A percentile compares a stretch with the other conserved stretches of the same genome.
phyloP scores from a whole-genome alignment of 2,113 vertebrate genomes.

The Tragelaphus imberbis region DNA sequence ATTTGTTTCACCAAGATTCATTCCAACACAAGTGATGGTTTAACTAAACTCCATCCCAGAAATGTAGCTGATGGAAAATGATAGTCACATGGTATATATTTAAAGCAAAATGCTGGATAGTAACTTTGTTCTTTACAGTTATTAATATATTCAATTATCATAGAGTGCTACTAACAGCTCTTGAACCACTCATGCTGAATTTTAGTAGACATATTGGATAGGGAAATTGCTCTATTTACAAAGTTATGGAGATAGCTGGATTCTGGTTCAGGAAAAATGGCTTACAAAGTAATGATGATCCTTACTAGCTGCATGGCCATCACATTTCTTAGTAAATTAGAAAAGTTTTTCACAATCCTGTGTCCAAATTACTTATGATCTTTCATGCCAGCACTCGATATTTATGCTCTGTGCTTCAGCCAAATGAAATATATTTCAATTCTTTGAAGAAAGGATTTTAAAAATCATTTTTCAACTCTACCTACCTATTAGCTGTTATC shows the following conservation, averaged over 20 bases:
- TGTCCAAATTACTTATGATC: background rate
- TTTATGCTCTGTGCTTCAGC: background rate
- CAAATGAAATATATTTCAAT: background rate
- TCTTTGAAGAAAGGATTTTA: background rate
- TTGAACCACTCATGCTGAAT: background rate
- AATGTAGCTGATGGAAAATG: background rate
- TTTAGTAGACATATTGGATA: background rate
- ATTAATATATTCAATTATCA: conserved; percentile 25
- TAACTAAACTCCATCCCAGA: background rate
- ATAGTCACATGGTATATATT: background rate
- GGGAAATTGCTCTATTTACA: background rate
- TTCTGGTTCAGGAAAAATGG: background rate
- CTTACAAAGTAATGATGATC: background rate
- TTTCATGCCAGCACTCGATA: background rate
- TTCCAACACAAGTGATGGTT: background rate
- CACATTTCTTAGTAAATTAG: background rate
- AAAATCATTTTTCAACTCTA: background rate
- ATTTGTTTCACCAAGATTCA: background rate
- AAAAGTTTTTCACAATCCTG: background rate
- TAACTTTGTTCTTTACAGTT: background rate
- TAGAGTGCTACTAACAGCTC: background rate
- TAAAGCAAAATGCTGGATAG: background rate
- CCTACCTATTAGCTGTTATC: background rate
- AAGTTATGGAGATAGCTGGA: background rate
- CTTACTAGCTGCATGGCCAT: background rate